These are phyloP conservation scores for Aporophyla nigra DNA, from an alignment of 2,888 invertebrate genomes.

Conservation along the genomic window DNA sequence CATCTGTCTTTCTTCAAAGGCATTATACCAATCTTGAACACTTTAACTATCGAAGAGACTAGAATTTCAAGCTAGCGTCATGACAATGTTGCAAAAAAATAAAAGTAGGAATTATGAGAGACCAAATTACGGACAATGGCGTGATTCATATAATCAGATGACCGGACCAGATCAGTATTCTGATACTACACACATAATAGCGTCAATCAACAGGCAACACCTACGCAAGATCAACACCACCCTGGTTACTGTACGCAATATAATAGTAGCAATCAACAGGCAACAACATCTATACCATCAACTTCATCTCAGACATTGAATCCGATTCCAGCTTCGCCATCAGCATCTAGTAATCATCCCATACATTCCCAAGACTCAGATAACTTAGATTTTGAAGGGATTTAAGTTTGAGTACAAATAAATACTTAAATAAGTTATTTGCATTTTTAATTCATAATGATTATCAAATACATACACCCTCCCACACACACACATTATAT, in stretches of 20 bases:
- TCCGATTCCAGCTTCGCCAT: constrained; percentile 63
- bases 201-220: constrained; percentile 66
- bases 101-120: constrained; percentile 69
- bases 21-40: constrained; percentile 61
- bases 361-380: constrained; percentile 65
- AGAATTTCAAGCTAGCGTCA: constrained; percentile 63
- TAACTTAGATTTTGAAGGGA: constrained; percentile 66
- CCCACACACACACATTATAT: constrained; percentile 51
- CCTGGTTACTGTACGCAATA: constrained; percentile 66
- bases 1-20: constrained; percentile 64
- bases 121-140: constrained; percentile 69
- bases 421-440: constrained; percentile 63
- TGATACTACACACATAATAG: constrained; percentile 65
- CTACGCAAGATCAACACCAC: constrained; percentile 67
- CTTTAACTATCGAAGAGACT: constrained; percentile 63
- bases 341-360: constrained; percentile 65
- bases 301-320: constrained; percentile 60
- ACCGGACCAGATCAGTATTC: constrained; percentile 67
- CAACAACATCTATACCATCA: constrained; percentile 63
- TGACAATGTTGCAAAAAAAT: constrained; percentile 63
- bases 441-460: constrained; percentile 64
- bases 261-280: constrained; percentile 61
- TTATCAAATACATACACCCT: constrained; percentile 53
- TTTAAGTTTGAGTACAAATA: constrained; percentile 68
- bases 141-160: constrained; percentile 65